Base-by-base conservation (phyloP, 2,113 vertebrate species). In the Cavia aperea region DNA sequence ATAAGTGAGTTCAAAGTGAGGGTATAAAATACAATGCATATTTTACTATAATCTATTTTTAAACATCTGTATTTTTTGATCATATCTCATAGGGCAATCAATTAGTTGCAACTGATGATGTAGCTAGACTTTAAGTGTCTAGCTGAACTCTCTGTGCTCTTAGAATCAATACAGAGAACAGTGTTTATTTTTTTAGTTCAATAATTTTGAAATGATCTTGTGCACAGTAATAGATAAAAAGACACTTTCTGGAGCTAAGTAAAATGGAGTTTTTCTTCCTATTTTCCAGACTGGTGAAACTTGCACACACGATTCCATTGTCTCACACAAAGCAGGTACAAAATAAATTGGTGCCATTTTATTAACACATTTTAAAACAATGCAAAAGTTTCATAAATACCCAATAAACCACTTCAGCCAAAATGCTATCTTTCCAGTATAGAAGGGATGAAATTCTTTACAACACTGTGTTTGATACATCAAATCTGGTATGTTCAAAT, bases 401-500 rank as follows among this genome's bases (percentile, higher is more conserved):
- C 75, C 54, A 92, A 86, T 46, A 23, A 1, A 29, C 14, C 56
- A 56, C 18, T 81, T 72, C 33, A 23, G 23, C 39, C 39, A 66
- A 79, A 86, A n/a, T 89, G 23, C 2, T 4, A 78, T 51, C 12
- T 29, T 84, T 18, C 21, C 85, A 23, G 16, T 93, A 23, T 4
- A 86, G 90, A 3, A 39, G 82, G 63, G 7, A 54, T 82, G 33
- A 51, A 93, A 79, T 94, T 88, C 33, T 65, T 63, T 14, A 29
- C 6, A 70, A 46, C 2, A 77, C 11, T 93, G 33, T 62, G 15
- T 89, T 93, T 26, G n/a, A 51, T 77, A n/a, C 73, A 29, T 86
- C 78, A 23, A 93, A 89, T 91, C 62, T 68, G 33, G 81, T 70
- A 46, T 89, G 2, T 89, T 58, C 83, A 51, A 93, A 77, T 93